These are phyloP conservation scores for Stegodyphus mimosarum DNA, from an alignment of 1,140 invertebrate species.

Conservation along the genomic window DNA sequence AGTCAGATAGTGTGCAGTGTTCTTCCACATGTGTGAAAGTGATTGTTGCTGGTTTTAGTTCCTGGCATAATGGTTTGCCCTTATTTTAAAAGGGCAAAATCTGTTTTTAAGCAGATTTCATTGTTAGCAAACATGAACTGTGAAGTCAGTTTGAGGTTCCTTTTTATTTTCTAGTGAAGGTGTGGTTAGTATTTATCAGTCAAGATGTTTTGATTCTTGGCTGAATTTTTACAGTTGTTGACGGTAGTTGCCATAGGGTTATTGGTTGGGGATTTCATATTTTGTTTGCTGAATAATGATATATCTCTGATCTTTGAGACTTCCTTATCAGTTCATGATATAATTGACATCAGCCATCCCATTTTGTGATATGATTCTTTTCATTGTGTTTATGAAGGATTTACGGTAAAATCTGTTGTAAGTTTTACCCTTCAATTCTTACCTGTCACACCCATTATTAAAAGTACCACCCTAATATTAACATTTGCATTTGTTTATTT, in stretches of 20 bases:
- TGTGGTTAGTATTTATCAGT: conserved; percentile 38
- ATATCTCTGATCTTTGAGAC: too few relatives aligned
- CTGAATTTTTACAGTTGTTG: conserved; percentile 52
- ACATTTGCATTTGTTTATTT: too few relatives aligned
- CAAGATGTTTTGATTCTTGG: conserved; percentile 37
- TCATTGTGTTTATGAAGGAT: neutral
- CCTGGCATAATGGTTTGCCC: conserved; percentile 38
- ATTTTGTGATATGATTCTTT: neutral
- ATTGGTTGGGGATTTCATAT: neutral
- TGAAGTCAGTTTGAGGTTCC: conserved; percentile 43
- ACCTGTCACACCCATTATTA: too few relatives aligned
- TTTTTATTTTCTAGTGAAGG: conserved; percentile 39
- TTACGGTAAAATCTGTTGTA: too few relatives aligned
- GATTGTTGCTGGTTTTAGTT: conserved; percentile 53
- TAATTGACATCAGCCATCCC: too few relatives aligned
- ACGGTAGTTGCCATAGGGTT: conserved; percentile 45
- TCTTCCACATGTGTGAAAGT: conserved; percentile 10
- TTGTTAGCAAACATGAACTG: conserved; percentile 37
- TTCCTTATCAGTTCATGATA: too few relatives aligned
- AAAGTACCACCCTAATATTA: too few relatives aligned
- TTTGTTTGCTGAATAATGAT: too few relatives aligned
- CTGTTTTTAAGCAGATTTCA: conserved; percentile 31
- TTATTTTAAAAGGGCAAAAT: conserved; percentile 16
- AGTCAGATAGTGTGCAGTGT: neutral
- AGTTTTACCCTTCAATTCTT: too few relatives aligned